Evolutionary conservation across 2,113 vertebrate species (phyloP), one percentile per base, ranked within the genome.

Genomic region (Saguinus midas): DNA sequence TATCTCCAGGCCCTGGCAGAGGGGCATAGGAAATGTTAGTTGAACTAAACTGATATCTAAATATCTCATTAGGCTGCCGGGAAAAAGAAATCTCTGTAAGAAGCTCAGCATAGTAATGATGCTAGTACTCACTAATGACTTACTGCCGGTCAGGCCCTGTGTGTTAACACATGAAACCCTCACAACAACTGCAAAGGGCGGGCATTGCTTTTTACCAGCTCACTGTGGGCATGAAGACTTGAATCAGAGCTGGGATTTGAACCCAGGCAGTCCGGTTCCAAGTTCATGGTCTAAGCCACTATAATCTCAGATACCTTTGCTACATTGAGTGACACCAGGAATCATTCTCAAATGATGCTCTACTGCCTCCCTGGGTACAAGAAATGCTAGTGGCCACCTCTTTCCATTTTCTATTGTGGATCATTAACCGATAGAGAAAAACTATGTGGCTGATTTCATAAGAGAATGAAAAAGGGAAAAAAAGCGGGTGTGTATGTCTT

Each of bases 41-140:
- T 85, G 76, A 96, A 57, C 21, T 87, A 45, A 96, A 94, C 76
- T 13, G 5, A 91, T 75, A 72, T 43, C 45, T 72, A 97, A 86
- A 80, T 29, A 72, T 3, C 25, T 40, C 37, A 37, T 58, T 72
- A 90, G 87, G 35, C 27, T 64, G 8, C 32, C 92, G 89, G 85
- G 72, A 76, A 85, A 81, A 87, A 86, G 76, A 91, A 83, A 80
- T 50, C 48, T 2, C 76, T 55, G 21, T 75, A 78, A 61, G 35
- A 73, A 76, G 32, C 32, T 89, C 32, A 43, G 80, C 61, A n/a
- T 2, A 8, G 50, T 64, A 40, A 72, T 73, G 61, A 86, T n/a
- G 80, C 25, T 73, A 43, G 48, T 37, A 61, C 73, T 48, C 61
- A 17, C 40, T n/a, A 50, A 35, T n/a, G 13, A 48, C 17, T 76